phyloP scores from a whole-genome alignment of 2,888 invertebrate genomes.

The Nomada fucata region DNA sequence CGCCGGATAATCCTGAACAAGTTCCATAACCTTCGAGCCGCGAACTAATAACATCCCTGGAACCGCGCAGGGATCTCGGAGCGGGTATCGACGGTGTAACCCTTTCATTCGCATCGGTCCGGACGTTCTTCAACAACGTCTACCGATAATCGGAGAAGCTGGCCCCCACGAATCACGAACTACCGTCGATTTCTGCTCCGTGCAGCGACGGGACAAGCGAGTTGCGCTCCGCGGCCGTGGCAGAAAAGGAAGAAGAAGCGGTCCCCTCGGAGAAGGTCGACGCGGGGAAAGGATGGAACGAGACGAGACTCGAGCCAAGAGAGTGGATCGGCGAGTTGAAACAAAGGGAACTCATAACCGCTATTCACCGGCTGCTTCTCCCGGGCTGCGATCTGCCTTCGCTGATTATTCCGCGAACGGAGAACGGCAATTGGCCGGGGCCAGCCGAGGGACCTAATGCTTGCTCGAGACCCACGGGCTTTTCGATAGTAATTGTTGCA shows the following conservation, averaged over 20 bases:
- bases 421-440: constrained; percentile 52
- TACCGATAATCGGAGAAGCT: constrained; percentile 20
- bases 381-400: constrained; percentile 55
- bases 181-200: constrained; percentile 25
- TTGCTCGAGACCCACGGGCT: constrained; percentile 37
- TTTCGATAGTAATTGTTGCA: constrained; percentile 57
- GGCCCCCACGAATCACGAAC: constrained; percentile 10
- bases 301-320: constrained; percentile 7
- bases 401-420: constrained; percentile 61
- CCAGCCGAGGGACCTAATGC: constrained; percentile 30
- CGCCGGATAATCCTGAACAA: not conserved
- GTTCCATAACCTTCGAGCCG: not conserved
- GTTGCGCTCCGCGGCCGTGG: not conserved
- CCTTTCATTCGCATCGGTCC: not conserved
- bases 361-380: constrained; percentile 62
- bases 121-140: constrained; percentile 1
- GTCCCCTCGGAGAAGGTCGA: constrained; percentile 3
- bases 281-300: not conserved
- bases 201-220: constrained; percentile 10
- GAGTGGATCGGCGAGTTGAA: constrained; percentile 67
- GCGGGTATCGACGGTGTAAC: not conserved
- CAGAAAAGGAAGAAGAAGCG: not conserved
- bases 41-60: constrained; percentile 2
- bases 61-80: not conserved
- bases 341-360: constrained; percentile 73